A percentile compares a stretch with the other conserved stretches of the same genome.
Evolutionary conservation across 53 echinoderm and acorn worm genomes (phyloP).

Genomic region (Crossaster papposus): DNA sequence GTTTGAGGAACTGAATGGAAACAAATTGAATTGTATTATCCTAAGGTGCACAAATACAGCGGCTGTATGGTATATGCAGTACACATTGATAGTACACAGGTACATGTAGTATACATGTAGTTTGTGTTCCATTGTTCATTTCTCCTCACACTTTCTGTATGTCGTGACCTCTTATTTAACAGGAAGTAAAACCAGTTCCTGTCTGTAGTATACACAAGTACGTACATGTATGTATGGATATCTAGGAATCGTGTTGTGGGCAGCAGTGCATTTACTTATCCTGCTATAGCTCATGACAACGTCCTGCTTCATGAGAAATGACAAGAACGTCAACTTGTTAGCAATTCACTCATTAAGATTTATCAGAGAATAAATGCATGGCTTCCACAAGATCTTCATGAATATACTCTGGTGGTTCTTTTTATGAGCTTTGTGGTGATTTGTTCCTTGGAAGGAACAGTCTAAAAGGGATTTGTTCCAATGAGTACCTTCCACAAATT

Average conservation of each 20-base stretch:
- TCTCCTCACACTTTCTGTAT: constrained; percentile 1
- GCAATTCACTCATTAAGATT: neutral
- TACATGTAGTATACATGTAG: constrained; percentile 4
- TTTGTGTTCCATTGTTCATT: neutral
- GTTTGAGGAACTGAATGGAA: constrained; percentile 7
- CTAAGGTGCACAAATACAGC: neutral
- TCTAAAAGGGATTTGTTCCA: neutral
- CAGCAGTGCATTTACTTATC: neutral
- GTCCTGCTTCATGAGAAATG: neutral
- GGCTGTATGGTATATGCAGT: neutral
- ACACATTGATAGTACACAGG: neutral
- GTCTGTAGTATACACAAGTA: constrained; percentile 18
- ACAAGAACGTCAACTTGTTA: neutral
- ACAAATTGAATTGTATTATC: neutral
- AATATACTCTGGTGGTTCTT: neutral
- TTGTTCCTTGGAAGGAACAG: neutral
- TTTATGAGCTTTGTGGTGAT: neutral
- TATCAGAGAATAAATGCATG: neutral
- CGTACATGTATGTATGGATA: constrained; percentile 21
- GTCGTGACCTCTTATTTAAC: constrained; percentile 50
- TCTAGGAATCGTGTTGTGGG: neutral
- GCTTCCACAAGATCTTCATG: neutral
- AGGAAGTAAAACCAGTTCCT: constrained; percentile 61
- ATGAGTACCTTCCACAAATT: constrained; percentile 56
- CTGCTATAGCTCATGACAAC: neutral